phyloP scores from a whole-genome alignment of 2,797 vertebrate species.

The Kryptolebias ocellatus region DNA sequence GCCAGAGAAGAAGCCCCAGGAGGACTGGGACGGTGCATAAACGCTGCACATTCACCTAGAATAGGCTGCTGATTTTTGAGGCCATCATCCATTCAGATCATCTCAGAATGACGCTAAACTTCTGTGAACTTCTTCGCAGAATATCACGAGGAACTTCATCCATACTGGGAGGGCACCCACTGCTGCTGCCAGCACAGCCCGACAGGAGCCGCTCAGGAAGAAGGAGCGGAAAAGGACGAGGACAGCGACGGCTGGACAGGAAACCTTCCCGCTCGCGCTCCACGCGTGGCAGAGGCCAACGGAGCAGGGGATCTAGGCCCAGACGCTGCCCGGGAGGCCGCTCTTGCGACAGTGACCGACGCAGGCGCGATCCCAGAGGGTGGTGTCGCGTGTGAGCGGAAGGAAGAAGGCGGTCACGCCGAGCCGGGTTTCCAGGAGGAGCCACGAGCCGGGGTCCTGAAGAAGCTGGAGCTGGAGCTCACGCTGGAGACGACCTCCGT shows the following conservation, averaged over 20 bases:
- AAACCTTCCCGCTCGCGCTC: neutral
- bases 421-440: conserved; percentile 54
- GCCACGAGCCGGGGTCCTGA: conserved; percentile 73
- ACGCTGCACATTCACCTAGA: neutral
- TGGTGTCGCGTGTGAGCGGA: conserved; percentile 57
- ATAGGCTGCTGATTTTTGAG: no score
- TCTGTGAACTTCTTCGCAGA: conserved; percentile 59
- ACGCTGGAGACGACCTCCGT: conserved; percentile 44
- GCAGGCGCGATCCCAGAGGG: conserved; percentile 27
- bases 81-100: no score
- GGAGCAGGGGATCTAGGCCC: neutral
- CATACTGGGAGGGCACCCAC: conserved; percentile 77
- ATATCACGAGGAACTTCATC: conserved; percentile 87
- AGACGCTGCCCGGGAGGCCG: conserved; percentile 4
- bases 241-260: conserved; percentile 62
- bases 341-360: conserved; percentile 4
- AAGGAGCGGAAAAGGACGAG: conserved; percentile 63
- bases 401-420: conserved; percentile 52
- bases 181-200: conserved; percentile 79
- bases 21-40: conserved; percentile 86
- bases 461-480: conserved; percentile 68
- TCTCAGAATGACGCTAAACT: neutral
- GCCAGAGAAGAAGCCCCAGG: conserved; percentile 84
- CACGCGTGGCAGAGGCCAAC: conserved; percentile 56
- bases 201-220: conserved; percentile 75